Base-by-base conservation (phyloP, 1,140 invertebrate species). In the Anastatus disparis region DNA sequence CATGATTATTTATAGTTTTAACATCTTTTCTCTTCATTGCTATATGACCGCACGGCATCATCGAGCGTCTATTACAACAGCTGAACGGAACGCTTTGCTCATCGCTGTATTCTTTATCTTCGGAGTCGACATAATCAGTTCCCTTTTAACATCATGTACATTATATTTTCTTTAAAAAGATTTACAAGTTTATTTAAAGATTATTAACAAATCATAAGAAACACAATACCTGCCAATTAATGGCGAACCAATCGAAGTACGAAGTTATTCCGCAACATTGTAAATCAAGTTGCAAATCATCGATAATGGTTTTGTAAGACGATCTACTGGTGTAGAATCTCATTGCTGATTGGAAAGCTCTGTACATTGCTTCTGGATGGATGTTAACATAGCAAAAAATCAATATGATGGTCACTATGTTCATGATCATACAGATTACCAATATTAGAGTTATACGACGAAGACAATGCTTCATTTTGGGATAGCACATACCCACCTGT, bases 291-390 rank as follows among this genome's bases (percentile, higher is more conserved):
- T 84, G 82, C 53, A 84, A 75, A 53, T 76, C 76, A 56, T 85
- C 84, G 9, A 82, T 73, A 8, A 53, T 55, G 50, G 74, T 76
- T 67, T 84, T 85, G 63, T 81, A 70, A 0, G 73, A 77, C 0
- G 75, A 58, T 6, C 63, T 69, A 3, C 24, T 79, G 3, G 71
- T 58, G 64, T 85, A 85, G 31, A 77, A 38, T 22, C 72, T 77
- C 82, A 84, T 85, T 24, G 82, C 79, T 15, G 69, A 59, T 48
- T 79, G 81, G 70, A 85, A 84, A 29, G 79, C 63, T n/a, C 64
- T 62, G 26, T 73, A 65, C 24, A 82, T 52, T 9, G 77, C 69
- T 9, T 79, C 74, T 48, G 71, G 61, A 8, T 61, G 66, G 2
- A 80, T 70, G 55, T 74, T 81, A 13, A 84, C 78, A 50, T 81